A percentile compares a stretch with the other conserved stretches of the same genome.
phyloP scores from a whole-genome alignment of 2,113 vertebrate species.

The Lepus americanus region DNA sequence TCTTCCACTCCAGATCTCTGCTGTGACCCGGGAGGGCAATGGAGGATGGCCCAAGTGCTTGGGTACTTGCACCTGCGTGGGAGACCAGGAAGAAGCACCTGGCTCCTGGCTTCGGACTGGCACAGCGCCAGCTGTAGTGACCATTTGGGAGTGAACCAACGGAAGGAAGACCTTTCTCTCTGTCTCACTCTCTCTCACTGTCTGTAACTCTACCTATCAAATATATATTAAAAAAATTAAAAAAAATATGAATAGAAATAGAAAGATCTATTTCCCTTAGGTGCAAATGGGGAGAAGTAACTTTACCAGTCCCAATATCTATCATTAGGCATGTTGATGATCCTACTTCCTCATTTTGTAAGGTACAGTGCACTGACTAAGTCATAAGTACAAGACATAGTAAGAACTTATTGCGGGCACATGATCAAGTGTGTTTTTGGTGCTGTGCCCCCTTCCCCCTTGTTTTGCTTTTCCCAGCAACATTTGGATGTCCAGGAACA shows the following conservation, averaged over 20 bases:
- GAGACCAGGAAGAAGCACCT: too few species aligned
- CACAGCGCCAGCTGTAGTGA: too few species aligned
- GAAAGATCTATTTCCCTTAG: not conserved
- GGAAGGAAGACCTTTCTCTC: too few species aligned
- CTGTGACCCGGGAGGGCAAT: too few species aligned
- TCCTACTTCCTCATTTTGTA: slow-evolving; percentile 9
- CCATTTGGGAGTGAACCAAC: too few species aligned
- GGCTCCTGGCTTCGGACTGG: too few species aligned
- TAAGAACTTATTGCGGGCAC: not conserved
- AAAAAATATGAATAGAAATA: not conserved
- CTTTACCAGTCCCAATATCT: not conserved
- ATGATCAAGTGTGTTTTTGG: not conserved
- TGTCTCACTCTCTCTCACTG: too few species aligned
- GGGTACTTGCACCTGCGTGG: too few species aligned
- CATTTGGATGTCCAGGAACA: not conserved
- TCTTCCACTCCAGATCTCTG: too few species aligned
- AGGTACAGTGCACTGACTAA: not conserved
- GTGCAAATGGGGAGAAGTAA: not conserved
- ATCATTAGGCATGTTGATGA: slow-evolving; percentile 37
- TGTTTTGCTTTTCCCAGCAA: not conserved
- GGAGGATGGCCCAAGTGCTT: too few species aligned
- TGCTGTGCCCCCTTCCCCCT: not conserved
- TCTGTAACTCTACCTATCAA: too few species aligned
- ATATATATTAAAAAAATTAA: too few species aligned
- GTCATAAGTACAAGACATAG: not conserved